Conservation (phyloP, 2,888 invertebrate species). For the Acholoe squamosa region DNA sequence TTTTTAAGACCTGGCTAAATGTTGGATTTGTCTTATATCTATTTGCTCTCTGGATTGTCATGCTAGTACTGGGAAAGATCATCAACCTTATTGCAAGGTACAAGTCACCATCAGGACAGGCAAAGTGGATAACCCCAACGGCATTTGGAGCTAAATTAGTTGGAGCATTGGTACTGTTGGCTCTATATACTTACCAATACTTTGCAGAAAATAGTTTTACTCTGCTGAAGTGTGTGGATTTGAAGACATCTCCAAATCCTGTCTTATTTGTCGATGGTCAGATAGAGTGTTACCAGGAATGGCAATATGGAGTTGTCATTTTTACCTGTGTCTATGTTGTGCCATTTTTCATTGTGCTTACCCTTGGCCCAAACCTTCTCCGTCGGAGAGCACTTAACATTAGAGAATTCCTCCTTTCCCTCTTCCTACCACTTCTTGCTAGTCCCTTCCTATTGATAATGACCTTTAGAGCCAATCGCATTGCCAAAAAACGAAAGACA, state of each 20-base stretch:
- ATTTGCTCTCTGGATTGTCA: slow-evolving; percentile 3
- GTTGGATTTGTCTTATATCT: slow-evolving; percentile 40
- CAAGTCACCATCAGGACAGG: not conserved
- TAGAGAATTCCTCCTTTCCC: slow-evolving; percentile 29
- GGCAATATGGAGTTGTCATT: slow-evolving; percentile 67
- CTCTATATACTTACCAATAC: slow-evolving; percentile 62
- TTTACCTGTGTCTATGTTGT: slow-evolving; percentile 64
- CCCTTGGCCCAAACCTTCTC: slow-evolving; percentile 65
- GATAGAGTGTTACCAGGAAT: slow-evolving; percentile 63
- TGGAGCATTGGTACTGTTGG: slow-evolving; percentile 43
- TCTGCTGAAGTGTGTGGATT: slow-evolving; percentile 63
- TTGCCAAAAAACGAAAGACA: not conserved
- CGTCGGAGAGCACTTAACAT: slow-evolving; percentile 27
- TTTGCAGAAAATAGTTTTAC: slow-evolving; percentile 63
- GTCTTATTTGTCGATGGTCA: slow-evolving; percentile 68
- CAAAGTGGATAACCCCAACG: slow-evolving; percentile 16
- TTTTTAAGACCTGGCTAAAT: slow-evolving; percentile 51
- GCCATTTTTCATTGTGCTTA: slow-evolving; percentile 67
- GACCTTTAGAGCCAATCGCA: not conserved
- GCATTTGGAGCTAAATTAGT: slow-evolving; percentile 39
- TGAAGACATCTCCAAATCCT: slow-evolving; percentile 21
- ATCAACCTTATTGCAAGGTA: not conserved
- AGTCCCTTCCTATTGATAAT: slow-evolving; percentile 31
- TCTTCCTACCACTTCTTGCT: slow-evolving; percentile 55
- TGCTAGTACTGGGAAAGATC: not conserved